A percentile compares a stretch with the other conserved stretches of the same genome.
Evolutionary conservation across 2,888 invertebrate species (phyloP).

Genomic region (Drosophila austrosaltans): DNA sequence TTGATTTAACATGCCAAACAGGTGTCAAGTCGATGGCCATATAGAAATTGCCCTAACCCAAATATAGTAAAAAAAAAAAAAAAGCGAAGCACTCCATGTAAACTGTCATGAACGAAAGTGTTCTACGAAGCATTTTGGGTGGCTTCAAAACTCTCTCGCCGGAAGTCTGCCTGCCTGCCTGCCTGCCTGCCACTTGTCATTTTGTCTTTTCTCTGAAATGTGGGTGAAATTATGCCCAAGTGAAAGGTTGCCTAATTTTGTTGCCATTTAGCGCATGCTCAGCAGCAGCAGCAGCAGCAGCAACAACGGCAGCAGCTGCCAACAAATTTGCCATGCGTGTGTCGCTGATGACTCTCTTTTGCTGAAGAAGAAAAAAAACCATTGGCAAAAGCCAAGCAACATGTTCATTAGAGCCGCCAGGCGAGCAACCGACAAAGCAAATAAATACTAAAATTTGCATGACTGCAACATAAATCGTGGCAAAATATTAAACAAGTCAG

Average conservation of each 20-base stretch:
- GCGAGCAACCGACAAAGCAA: conserved; percentile 46
- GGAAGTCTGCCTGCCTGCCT: not conserved
- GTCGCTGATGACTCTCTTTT: conserved; percentile 63
- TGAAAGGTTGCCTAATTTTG: conserved; percentile 69
- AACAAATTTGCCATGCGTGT: conserved; percentile 52
- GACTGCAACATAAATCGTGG: conserved; percentile 72
- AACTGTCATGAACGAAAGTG: conserved; percentile 55
- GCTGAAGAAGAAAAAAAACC: conserved; percentile 32
- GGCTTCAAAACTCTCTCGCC: conserved; percentile 41
- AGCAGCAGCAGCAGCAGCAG: conserved; percentile 24
- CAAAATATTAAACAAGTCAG: conserved; percentile 79
- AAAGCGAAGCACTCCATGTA: conserved; percentile 30
- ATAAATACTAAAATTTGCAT: conserved; percentile 72
- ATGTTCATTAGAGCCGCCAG: conserved; percentile 66
- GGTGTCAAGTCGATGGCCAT: conserved; percentile 50
- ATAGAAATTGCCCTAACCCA: conserved; percentile 69
- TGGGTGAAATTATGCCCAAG: conserved; percentile 66
- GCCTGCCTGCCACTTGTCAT: conserved; percentile 26
- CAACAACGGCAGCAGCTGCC: conserved; percentile 27
- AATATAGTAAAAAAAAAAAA: conserved; percentile 45
- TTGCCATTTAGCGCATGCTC: conserved; percentile 42
- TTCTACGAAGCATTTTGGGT: conserved; percentile 46
- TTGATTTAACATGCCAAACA: conserved; percentile 62
- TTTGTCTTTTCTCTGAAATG: conserved; percentile 19
- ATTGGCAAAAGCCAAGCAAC: conserved; percentile 45